These are phyloP conservation scores for Myanophis thanlyinensis DNA, from an alignment of 2,113 vertebrate species.

Conservation along the genomic window DNA sequence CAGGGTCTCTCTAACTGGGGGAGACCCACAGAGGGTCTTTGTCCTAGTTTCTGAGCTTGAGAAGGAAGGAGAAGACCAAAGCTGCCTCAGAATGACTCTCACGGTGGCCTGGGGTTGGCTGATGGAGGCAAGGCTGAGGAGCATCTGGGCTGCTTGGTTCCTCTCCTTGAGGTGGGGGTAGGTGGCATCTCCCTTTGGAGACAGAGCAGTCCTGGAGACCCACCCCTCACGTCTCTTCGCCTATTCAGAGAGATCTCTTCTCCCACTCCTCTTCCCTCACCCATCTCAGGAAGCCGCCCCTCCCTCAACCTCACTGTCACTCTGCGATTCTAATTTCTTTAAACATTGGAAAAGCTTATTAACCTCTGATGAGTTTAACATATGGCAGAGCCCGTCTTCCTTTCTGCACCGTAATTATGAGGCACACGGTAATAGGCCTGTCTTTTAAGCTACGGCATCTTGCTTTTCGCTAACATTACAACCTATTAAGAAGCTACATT, in stretches of 20 bases:
- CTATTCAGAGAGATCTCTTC: background rate
- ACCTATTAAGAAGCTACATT: constrained; percentile 75
- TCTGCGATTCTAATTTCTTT: constrained; percentile 72
- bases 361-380: constrained; percentile 79
- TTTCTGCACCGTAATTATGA: constrained; percentile 76
- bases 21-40: background rate
- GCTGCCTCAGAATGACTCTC: background rate
- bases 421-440: constrained; percentile 76
- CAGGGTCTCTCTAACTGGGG: background rate
- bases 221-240: background rate
- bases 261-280: background rate
- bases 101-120: background rate
- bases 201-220: background rate
- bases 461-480: constrained; percentile 73
- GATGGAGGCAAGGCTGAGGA: background rate
- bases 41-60: background rate
- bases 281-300: background rate
- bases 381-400: constrained; percentile 74
- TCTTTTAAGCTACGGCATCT: constrained; percentile 78
- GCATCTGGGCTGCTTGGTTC: background rate
- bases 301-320: constrained; percentile 59
- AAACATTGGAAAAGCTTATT: constrained; percentile 79
- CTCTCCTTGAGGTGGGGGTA: background rate
- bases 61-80: background rate
- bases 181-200: background rate